These are phyloP conservation scores for Erpetoichthys calabaricus DNA, from an alignment of 2,797 vertebrate genomes.

Conservation along the genomic window DNA sequence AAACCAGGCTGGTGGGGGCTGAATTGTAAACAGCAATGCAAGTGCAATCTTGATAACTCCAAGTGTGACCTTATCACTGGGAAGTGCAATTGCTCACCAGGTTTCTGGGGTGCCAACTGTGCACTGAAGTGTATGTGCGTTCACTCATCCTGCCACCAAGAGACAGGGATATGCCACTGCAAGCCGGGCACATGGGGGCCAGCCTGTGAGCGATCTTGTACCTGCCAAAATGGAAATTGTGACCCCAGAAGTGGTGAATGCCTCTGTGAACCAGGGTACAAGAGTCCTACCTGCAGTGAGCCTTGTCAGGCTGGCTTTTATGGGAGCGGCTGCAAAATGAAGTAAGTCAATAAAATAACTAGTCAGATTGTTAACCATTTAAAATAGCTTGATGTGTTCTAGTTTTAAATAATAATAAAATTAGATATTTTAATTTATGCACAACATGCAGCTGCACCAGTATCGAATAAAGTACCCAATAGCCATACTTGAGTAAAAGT, in stretches of 20 bases:
- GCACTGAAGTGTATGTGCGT: conserved; percentile 54
- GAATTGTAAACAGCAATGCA: conserved; percentile 57
- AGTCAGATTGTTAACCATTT: no score
- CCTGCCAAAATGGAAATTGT: conserved; percentile 60
- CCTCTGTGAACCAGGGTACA: conserved; percentile 63
- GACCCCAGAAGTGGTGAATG: conserved; percentile 46
- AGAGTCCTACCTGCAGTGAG: conserved; percentile 49
- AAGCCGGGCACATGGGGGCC: conserved; percentile 55
- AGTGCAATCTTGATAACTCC: conserved; percentile 37
- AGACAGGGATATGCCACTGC: conserved; percentile 62
- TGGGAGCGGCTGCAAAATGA: conserved; percentile 56
- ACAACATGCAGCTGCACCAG: no score
- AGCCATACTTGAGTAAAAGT: no score
- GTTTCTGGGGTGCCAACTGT: conserved; percentile 73
- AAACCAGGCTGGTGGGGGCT: conserved; percentile 70
- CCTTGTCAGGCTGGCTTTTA: conserved; percentile 53
- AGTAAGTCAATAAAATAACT: conserved; percentile 28
- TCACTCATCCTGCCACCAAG: conserved; percentile 59
- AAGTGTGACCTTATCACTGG: conserved; percentile 62
- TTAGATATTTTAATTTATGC: no score
- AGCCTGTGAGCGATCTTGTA: conserved; percentile 52
- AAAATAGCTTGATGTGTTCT: no score
- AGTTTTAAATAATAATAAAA: no score
- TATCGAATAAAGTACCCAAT: no score
- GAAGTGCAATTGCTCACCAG: conserved; percentile 54